Evolutionary conservation across 2,113 vertebrate species (phyloP), one percentile per base, ranked within the genome.

Genomic region (Peromyscus polionotus): DNA sequence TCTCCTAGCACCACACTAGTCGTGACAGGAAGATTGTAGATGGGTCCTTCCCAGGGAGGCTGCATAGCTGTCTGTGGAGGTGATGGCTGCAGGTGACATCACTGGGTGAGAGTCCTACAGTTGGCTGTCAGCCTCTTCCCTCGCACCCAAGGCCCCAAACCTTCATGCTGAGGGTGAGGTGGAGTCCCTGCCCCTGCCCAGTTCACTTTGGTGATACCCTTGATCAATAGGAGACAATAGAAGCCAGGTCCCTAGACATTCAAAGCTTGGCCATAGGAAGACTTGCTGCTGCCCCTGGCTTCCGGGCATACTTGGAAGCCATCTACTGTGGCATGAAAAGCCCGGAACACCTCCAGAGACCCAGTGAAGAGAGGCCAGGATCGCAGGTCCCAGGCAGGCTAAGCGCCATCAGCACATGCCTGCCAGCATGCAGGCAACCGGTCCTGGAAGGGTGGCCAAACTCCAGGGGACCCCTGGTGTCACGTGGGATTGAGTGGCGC

Each of bases 381-480:
- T n/a, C 22, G 9, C 0, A 2, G 87, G 14, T 36, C 39, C 1
- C 31, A 79, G 45, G 84, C 1, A 1, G 33, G 67, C n/a, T 7
- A 3, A 16, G 72, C 9, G 16, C 17, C 0, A 0, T 1, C 48
- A 2, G 65, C 22, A 0, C 63, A 33, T 17, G 7, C 94, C 67
- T 12, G n/a, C 51, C 31, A 68, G 61, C 28, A 0, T 6, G 2
- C 1, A 14, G 57, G 28, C 13, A 61, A 36, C 28, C 16, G 14
- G 2, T 11, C 42, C 42, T 31, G 89, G 61, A 36, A 61, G 45
- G 5, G 80, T 39, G 3, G 1, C 12, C 11, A 3, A 54, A 87
- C 0, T 45, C 65, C n/a, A 13, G 48, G 22, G 51, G 33, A 39
- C 36, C 92, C 63, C 48, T 1, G 1, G 45, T 7, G 26, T n/a